Percentiles rank a stretch among this genome's conserved stretches.
Conservation (phyloP, 2,888 invertebrate genomes). For the Nephrocerus scutellatus region DNA sequence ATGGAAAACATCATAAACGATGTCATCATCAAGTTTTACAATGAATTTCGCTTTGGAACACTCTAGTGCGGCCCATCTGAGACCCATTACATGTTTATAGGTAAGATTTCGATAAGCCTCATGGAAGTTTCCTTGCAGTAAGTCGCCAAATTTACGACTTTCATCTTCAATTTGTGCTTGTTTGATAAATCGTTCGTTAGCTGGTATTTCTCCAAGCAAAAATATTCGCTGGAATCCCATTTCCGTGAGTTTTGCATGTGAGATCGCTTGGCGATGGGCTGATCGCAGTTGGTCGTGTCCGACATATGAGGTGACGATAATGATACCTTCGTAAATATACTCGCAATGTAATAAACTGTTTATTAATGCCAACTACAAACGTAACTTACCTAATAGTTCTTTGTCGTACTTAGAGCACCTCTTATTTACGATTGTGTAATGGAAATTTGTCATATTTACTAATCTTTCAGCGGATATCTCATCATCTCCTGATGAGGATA, state of each 20-base stretch:
- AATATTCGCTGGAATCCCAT: constrained; percentile 62
- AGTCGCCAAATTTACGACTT: constrained; percentile 57
- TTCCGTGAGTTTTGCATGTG: constrained; percentile 51
- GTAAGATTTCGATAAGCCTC: constrained; percentile 77
- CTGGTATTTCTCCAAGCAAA: constrained; percentile 57
- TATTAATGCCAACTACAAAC: neutral
- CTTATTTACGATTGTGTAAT: constrained; percentile 34
- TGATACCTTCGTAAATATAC: constrained; percentile 35
- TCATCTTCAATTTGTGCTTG: constrained; percentile 59
- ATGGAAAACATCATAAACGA: constrained; percentile 62
- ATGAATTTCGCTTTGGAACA: constrained; percentile 59
- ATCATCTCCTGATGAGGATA: neutral
- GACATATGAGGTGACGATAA: constrained; percentile 70
- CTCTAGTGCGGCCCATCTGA: constrained; percentile 62
- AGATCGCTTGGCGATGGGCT: constrained; percentile 62
- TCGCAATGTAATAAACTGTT: neutral
- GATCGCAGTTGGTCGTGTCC: constrained; percentile 64
- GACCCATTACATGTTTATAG: constrained; percentile 74
- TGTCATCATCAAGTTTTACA: constrained; percentile 78
- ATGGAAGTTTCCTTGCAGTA: constrained; percentile 68
- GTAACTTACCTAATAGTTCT: constrained; percentile 36
- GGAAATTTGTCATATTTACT: constrained; percentile 37
- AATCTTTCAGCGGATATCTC: constrained; percentile 18
- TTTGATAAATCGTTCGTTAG: constrained; percentile 49
- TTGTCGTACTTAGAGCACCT: constrained; percentile 33